These are phyloP conservation scores for Cyanocitta stelleri DNA, from an alignment of 2,113 vertebrate genomes.

Conservation along the genomic window DNA sequence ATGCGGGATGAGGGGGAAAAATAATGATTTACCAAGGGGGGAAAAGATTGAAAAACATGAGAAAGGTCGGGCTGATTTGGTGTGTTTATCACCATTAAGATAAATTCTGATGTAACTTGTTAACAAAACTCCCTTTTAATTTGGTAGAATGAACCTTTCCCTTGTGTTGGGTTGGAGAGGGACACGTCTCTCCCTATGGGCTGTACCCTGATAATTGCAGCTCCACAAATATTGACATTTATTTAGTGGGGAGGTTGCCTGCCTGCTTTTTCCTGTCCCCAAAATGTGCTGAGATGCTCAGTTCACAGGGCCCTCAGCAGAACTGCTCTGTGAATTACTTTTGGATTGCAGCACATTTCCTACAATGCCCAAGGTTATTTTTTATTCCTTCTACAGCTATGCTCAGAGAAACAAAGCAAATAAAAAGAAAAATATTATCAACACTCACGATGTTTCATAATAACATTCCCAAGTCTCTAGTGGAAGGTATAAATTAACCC, in stretches of 20 bases:
- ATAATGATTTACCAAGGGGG: background rate
- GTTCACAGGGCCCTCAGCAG: background rate
- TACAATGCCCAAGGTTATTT: slow-evolving; percentile 18
- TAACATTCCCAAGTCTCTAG: background rate
- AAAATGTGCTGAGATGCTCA: background rate
- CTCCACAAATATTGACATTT: background rate
- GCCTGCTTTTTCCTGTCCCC: background rate
- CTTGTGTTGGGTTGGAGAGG: background rate
- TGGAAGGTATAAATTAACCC: slow-evolving; percentile 28
- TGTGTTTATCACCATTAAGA: background rate
- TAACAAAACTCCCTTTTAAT: background rate
- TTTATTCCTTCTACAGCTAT: slow-evolving; percentile 8
- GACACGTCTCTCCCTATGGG: background rate
- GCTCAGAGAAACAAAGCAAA: slow-evolving; percentile 57
- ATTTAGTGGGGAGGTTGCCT: background rate
- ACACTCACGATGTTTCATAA: background rate
- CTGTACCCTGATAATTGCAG: background rate
- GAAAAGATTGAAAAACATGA: background rate
- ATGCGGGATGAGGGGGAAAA: background rate
- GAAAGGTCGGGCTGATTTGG: background rate
- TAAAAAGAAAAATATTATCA: slow-evolving; percentile 43
- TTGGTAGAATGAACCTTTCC: background rate
- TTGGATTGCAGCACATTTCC: background rate
- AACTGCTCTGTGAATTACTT: slow-evolving; percentile 10
- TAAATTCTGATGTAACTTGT: background rate